A percentile compares a stretch with the other conserved stretches of the same genome.
phyloP scores from a whole-genome alignment of 2,113 vertebrate species.

The Chunga burmeisteri region DNA sequence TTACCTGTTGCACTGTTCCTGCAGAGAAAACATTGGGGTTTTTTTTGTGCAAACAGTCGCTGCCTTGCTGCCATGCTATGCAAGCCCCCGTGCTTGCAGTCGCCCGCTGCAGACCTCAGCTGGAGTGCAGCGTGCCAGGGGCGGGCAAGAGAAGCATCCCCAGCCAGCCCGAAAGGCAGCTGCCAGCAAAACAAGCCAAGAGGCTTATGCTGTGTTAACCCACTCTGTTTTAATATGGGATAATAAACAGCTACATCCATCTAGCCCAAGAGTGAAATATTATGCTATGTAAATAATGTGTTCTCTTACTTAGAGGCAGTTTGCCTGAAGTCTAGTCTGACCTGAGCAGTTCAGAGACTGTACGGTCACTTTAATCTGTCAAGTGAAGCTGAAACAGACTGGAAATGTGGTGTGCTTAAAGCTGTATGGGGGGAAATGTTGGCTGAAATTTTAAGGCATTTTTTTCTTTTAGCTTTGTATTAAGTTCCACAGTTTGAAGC shows the following conservation, averaged over 20 bases:
- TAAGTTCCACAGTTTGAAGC: not conserved
- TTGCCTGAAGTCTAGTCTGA: not conserved
- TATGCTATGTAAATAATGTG: not conserved
- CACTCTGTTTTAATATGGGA: not conserved
- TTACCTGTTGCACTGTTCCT: not conserved
- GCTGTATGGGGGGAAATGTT: not conserved
- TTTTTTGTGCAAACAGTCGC: not conserved
- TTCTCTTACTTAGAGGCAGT: not conserved
- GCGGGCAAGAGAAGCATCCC: not conserved
- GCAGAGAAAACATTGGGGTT: not conserved
- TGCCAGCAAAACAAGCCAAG: not conserved
- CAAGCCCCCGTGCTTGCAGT: not conserved
- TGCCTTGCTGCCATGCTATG: not conserved
- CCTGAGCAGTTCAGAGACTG: not conserved
- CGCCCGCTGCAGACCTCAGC: not conserved
- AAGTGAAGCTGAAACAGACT: slow-evolving; percentile 28
- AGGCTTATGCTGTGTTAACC: not conserved
- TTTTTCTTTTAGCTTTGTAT: not conserved
- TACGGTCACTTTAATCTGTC: not conserved
- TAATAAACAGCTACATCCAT: not conserved
- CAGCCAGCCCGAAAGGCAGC: not conserved
- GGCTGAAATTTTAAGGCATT: not conserved
- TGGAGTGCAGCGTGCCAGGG: not conserved
- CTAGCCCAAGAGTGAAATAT: not conserved
- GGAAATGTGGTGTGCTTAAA: not conserved